Percentiles rank a stretch among this genome's conserved stretches.
These are phyloP conservation scores for Emydocephalus ijimae DNA, from an alignment of 2,113 vertebrate species.

Conservation along the genomic window DNA sequence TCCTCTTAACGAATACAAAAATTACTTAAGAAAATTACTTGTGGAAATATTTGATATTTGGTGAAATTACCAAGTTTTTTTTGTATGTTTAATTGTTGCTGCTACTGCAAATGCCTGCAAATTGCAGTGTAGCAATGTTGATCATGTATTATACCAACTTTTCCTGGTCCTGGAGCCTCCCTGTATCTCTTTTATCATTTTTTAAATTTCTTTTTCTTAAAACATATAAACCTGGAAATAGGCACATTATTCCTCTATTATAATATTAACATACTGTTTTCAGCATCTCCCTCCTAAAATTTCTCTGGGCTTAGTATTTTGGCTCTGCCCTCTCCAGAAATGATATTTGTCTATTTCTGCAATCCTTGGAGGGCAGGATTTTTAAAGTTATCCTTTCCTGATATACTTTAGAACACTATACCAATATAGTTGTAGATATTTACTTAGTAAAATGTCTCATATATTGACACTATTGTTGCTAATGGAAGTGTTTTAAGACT, in stretches of 20 bases:
- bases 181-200: background rate
- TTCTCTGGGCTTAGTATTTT: background rate
- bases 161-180: background rate
- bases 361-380: background rate
- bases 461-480: background rate
- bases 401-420: background rate
- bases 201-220: background rate
- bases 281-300: background rate
- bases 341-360: background rate
- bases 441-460: background rate
- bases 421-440: background rate
- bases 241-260: background rate
- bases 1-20: constrained; percentile 26
- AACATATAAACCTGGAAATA: background rate
- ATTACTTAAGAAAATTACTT: background rate
- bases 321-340: background rate
- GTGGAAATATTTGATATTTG: constrained; percentile 14
- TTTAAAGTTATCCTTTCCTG: background rate
- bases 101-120: constrained; percentile 3
- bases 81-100: background rate
- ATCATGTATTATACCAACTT: background rate
- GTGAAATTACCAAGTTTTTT: background rate
- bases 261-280: background rate
- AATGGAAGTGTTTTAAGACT: background rate
- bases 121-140: constrained; percentile 3